A percentile compares a stretch with the other conserved stretches of the same genome.
These are phyloP conservation scores for Menidia beryllina DNA, from an alignment of 2,113 vertebrate genomes.

Conservation along the genomic window DNA sequence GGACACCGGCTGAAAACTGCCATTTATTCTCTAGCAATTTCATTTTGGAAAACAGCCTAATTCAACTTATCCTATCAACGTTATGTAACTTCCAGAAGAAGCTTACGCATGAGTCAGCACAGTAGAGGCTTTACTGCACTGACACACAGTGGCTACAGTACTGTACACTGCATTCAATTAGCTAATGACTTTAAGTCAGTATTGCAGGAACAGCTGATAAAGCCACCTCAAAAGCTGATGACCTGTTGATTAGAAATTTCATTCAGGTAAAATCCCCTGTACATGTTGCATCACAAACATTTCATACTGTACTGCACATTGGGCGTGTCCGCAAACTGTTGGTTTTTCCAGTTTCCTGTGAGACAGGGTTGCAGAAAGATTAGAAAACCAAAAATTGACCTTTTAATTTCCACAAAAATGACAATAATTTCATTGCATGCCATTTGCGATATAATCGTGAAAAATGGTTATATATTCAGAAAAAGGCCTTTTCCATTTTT, in stretches of 20 bases:
- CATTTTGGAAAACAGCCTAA: slow-evolving; percentile 49
- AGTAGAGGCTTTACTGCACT: slow-evolving; percentile 37
- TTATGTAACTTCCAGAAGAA: slow-evolving; percentile 46
- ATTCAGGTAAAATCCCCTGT: slow-evolving; percentile 9
- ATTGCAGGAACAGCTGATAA: slow-evolving; percentile 35
- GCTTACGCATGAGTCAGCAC: slow-evolving; percentile 61
- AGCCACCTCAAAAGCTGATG: slow-evolving; percentile 8
- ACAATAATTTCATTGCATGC: neutral
- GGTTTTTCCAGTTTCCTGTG: neutral
- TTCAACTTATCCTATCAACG: slow-evolving; percentile 32
- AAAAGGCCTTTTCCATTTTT: neutral
- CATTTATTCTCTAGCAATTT: slow-evolving; percentile 29
- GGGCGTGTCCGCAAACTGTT: no score
- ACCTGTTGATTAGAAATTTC: slow-evolving; percentile 19
- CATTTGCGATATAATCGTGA: neutral
- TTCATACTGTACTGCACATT: neutral
- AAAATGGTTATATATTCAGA: neutral
- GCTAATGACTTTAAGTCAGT: slow-evolving; percentile 55
- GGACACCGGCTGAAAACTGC: neutral
- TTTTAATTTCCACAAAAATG: no score
- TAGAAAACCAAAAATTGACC: neutral
- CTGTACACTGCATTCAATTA: slow-evolving; percentile 68
- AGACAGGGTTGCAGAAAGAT: neutral
- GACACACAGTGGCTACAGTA: slow-evolving; percentile 30
- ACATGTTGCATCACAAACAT: neutral